These are phyloP conservation scores for Struthidea cinerea DNA, from an alignment of 2,113 vertebrate genomes.

Conservation along the genomic window DNA sequence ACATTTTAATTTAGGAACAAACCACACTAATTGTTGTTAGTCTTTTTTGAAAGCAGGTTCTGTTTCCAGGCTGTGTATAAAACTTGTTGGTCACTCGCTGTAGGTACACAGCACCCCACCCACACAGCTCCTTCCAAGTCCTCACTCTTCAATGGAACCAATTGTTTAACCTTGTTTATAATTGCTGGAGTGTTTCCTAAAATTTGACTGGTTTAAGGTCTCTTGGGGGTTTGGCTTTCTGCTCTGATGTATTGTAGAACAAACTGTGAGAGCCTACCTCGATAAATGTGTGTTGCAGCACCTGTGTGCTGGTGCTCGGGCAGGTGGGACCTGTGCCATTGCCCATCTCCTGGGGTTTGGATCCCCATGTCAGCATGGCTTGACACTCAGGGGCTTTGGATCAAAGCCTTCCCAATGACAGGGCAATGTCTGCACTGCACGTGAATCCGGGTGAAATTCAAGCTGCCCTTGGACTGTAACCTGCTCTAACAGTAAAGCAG, in stretches of 20 bases:
- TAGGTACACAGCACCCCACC: not conserved
- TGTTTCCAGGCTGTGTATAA: not conserved
- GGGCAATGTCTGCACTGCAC: not conserved
- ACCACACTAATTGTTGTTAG: not conserved
- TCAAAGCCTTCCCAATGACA: not conserved
- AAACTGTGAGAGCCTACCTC: not conserved
- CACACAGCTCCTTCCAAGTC: not conserved
- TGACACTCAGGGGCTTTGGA: not conserved
- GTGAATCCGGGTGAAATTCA: not conserved
- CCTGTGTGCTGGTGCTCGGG: accelerated
- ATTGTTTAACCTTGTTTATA: not conserved
- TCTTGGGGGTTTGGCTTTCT: not conserved
- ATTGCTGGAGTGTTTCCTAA: not conserved
- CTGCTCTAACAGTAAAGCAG: not conserved
- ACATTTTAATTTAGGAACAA: not conserved
- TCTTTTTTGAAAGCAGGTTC: not conserved
- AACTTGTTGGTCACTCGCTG: not conserved
- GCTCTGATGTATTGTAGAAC: not conserved
- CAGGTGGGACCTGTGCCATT: not conserved
- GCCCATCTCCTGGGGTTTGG: not conserved
- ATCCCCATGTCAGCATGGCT: not conserved
- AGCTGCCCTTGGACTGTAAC: not conserved
- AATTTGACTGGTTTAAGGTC: not conserved
- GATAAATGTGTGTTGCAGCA: not conserved
- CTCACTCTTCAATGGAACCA: not conserved